Evolutionary conservation across 2,888 invertebrate genomes (phyloP).

Genomic region (Buathra laborator): DNA sequence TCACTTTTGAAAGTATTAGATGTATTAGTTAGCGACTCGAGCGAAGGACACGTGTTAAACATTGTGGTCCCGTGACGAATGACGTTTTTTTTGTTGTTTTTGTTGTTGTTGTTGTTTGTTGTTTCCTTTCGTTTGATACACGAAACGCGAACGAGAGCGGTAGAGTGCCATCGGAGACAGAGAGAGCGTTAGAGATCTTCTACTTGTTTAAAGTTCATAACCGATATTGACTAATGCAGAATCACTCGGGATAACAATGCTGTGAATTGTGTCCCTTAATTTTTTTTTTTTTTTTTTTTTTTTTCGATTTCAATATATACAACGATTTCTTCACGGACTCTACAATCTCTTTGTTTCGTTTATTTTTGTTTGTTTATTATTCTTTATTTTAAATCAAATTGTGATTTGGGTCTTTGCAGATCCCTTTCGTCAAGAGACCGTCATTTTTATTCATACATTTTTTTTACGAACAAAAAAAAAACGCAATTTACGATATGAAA

Average conservation of each 20-base stretch:
- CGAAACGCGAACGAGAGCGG: constrained; percentile 40
- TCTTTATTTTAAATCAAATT: constrained; percentile 9
- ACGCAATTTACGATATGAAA: not conserved
- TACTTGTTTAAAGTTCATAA: constrained; percentile 73
- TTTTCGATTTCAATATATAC: not conserved
- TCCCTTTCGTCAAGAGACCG: constrained; percentile 21
- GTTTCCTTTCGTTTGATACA: constrained; percentile 1
- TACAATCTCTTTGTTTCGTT: constrained; percentile 15
- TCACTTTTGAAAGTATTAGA: constrained; percentile 59
- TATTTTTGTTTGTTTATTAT: constrained; percentile 23
- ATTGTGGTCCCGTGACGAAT: constrained; percentile 25
- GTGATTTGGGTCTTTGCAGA: constrained; percentile 6
- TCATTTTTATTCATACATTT: constrained; percentile 29
- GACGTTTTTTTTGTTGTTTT: constrained; percentile 4
- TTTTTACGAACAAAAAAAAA: constrained; percentile 13
- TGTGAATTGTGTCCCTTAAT: constrained; percentile 71
- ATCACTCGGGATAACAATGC: constrained; percentile 74
- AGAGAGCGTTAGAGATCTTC: constrained; percentile 78
- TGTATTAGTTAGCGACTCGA: constrained; percentile 66
- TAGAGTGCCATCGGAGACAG: constrained; percentile 60
- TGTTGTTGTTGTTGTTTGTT: constrained; percentile 20
- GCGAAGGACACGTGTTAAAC: constrained; percentile 43
- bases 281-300: not conserved
- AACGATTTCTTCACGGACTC: constrained; percentile 19
- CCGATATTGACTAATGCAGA: constrained; percentile 73